Base-by-base conservation (phyloP, 2,888 invertebrate genomes). In the Pandemis cinnamomeana region DNA sequence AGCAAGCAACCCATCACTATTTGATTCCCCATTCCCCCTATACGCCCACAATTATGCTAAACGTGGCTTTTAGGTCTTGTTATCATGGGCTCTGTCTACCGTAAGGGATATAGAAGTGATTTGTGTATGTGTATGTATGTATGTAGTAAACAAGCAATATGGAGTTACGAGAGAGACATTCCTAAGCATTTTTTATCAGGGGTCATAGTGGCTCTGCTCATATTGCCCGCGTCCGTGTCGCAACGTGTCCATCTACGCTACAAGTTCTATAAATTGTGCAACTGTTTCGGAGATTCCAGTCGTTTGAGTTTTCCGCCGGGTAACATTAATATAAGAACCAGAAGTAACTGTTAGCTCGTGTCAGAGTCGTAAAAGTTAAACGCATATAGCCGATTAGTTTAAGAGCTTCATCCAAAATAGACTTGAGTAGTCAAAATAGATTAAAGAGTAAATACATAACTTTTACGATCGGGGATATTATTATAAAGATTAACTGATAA, bases 251-350 rank as follows among this genome's bases (percentile, higher is more conserved):
- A 69, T 69, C 58, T 58, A 61, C 66, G 55, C 68, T 61, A 67
- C 70, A 51, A 74, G 36, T 66, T 74, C 46, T 71, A 71, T 67
- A 74, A 73, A 71, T 74, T 74, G 74, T 53, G 71, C 71, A 74
- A 74, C 67, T 61, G 46, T 70, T 66, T 69, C 61, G 66, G 66
- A 67, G 71, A 74, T 74, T 74, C 70, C 46, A 74, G 66, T 70
- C 63, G 62, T 72, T 72, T 63, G 51, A 70, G 69, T 74, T 74
- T 74, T 71, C 64, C 72, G 63, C 72, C 69, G 60, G 58, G 41
- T 36, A 63, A 62, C 69, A 69, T 72, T 74, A 71, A 74, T 74
- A 74, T 71, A 67, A 71, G 58, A 68, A 74, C 71, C 74, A 74
- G 70, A 71, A 74, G 66, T 66, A 66, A 74, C 70, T 66, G 74